Evolutionary conservation across 2,113 vertebrate genomes (phyloP).

Genomic region (Eidolon helvum): DNA sequence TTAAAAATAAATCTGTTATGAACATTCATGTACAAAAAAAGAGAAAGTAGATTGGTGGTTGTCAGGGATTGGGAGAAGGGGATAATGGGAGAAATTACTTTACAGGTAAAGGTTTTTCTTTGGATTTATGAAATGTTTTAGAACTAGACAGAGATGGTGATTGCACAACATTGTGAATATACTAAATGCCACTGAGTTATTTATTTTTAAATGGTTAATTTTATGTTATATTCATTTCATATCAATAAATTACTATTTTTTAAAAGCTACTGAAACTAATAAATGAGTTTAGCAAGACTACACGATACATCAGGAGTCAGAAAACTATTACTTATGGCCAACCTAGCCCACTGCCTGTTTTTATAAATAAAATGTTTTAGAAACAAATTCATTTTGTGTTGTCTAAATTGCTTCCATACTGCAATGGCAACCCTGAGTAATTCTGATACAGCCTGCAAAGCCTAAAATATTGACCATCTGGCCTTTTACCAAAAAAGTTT

Average conservation of each 20-base stretch:
- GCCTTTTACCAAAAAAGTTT: neutral
- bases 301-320: neutral
- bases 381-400: neutral
- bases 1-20: no score
- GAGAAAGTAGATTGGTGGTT: neutral
- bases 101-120: neutral
- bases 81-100: neutral
- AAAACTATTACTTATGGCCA: neutral
- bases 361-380: neutral
- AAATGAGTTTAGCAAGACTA: neutral
- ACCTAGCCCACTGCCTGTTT: neutral
- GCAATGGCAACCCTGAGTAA: neutral
- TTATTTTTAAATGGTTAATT: constrained; percentile 9
- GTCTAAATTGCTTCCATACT: neutral
- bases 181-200: neutral
- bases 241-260: neutral
- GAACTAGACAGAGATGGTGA: neutral
- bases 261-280: neutral
- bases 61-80: neutral
- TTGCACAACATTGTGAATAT: neutral
- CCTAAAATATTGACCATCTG: neutral
- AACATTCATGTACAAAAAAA: no score
- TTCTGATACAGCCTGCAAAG: neutral
- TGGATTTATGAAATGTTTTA: neutral
- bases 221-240: neutral